Conservation (phyloP, 2,797 vertebrate genomes). For the Syngnathus acus region DNA sequence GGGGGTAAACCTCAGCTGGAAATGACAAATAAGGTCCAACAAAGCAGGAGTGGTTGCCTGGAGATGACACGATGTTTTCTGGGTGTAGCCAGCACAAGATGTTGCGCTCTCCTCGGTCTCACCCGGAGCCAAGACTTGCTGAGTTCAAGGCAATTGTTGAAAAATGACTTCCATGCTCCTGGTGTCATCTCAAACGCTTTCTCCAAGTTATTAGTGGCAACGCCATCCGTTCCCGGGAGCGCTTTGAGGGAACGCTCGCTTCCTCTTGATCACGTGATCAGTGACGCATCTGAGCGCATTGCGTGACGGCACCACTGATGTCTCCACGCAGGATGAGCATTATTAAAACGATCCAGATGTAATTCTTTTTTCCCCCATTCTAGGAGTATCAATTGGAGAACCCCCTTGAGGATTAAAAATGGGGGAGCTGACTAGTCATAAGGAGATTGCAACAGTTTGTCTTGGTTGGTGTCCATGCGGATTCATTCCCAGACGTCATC, state of each 20-base stretch:
- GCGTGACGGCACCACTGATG: conserved; percentile 11
- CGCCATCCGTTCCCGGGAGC: conserved; percentile 27
- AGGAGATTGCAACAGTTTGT: conserved; percentile 12
- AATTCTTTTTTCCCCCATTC: conserved; percentile 9
- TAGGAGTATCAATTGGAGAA: conserved; percentile 19
- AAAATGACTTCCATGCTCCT: conserved; percentile 51
- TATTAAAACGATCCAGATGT: conserved; percentile 43
- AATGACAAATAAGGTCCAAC: conserved; percentile 47
- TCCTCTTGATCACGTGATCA: conserved; percentile 23
- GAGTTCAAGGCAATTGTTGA: conserved; percentile 33
- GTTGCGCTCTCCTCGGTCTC: conserved; percentile 34
- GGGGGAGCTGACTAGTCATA: conserved; percentile 15
- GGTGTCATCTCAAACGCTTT: conserved; percentile 21
- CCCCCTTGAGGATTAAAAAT: conserved; percentile 24
- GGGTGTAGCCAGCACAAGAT: conserved; percentile 50
- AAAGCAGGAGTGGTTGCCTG: conserved; percentile 25
- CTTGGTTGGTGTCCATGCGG: conserved; percentile 21
- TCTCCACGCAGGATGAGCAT: background rate
- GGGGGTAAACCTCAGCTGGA: conserved; percentile 32
- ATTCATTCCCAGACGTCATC: conserved; percentile 12
- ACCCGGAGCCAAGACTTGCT: conserved; percentile 26
- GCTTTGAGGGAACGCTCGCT: conserved; percentile 21
- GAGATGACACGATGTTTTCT: conserved; percentile 53
- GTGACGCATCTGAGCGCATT: conserved; percentile 10
- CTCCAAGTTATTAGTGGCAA: conserved; percentile 31